phyloP scores from a whole-genome alignment of 2,888 invertebrate species.

The Lycaena phlaeas region DNA sequence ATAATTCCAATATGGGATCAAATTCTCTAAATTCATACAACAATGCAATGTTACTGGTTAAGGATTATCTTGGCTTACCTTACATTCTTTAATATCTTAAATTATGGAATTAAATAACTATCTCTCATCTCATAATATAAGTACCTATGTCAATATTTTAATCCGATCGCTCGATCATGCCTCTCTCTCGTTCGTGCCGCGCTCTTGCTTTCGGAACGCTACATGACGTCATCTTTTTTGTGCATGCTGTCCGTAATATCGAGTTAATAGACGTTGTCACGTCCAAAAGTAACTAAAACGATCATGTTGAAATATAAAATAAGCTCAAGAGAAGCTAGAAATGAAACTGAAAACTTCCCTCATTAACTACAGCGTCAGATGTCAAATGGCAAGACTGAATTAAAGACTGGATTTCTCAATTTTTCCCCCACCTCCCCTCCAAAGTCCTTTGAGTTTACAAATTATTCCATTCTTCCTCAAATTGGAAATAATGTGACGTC shows the following conservation, averaged over 20 bases:
- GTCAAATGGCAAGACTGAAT: constrained; percentile 10
- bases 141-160: too few species aligned
- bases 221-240: too few species aligned
- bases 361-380: constrained; percentile 13
- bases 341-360: constrained; percentile 14
- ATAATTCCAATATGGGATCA: neutral
- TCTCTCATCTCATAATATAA: too few species aligned
- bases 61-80: neutral
- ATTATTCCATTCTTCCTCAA: neutral
- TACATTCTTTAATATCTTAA: neutral
- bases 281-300: neutral
- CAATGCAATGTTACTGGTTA: neutral
- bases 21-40: neutral
- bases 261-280: too few species aligned
- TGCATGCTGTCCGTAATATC: too few species aligned
- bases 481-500: too few species aligned
- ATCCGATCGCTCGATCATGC: too few species aligned
- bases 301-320: neutral
- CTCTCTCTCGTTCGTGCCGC: too few species aligned
- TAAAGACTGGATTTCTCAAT: neutral
- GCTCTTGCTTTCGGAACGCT: too few species aligned
- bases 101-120: neutral
- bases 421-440: neutral
- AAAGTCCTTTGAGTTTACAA: neutral
- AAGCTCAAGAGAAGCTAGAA: neutral